Evolutionary conservation across 2,888 invertebrate species (phyloP), one percentile per base, ranked within the genome.

Genomic region (Drosophila leonis): DNA sequence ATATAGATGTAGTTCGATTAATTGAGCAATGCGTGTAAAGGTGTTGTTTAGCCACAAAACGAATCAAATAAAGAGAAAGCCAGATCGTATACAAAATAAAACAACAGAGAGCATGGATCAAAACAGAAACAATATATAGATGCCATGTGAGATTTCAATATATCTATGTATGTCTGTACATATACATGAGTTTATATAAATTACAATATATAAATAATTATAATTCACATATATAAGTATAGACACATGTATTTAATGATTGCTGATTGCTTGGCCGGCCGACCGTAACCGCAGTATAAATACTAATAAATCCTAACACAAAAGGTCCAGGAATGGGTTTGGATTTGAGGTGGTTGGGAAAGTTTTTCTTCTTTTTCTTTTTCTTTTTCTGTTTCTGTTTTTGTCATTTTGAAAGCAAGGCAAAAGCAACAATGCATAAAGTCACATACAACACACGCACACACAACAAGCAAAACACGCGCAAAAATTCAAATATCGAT

Each of bases 1-100:
- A 75, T 35, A 75, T 42, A 66, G 37, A 81, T 81, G 75, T 76
- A 69, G 68, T 73, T 86, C 78, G 81, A 78, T 82, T 83, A 88
- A 75, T 83, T 80, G 63, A 24, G 46, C n/a, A 41, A 71, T 65
- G 71, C 52, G 63, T 63, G 64, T 73, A 65, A 73, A 63, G 67
- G 65, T 72, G 65, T 72, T 72, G 65, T 72, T 82, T 80, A 74
- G 69, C 71, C 71, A 76, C 70, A 75, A 76, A 75, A 49, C 51
- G 33, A 20, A 59, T 59, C 35, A 59, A 46, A 57, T 48, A 51
- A 54, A 57, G 48, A 61, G 6, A 55, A 67, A 57, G 31, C 59
- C 54, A 75, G 33, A 63, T 68, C 44, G 24, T 37, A 15, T 63
- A 24, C 48, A 37, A 42, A 33, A 41, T 35, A 37, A 12, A 63